Conservation (phyloP, 2,797 vertebrate genomes). For the Acrossocheilus fasciatus region DNA sequence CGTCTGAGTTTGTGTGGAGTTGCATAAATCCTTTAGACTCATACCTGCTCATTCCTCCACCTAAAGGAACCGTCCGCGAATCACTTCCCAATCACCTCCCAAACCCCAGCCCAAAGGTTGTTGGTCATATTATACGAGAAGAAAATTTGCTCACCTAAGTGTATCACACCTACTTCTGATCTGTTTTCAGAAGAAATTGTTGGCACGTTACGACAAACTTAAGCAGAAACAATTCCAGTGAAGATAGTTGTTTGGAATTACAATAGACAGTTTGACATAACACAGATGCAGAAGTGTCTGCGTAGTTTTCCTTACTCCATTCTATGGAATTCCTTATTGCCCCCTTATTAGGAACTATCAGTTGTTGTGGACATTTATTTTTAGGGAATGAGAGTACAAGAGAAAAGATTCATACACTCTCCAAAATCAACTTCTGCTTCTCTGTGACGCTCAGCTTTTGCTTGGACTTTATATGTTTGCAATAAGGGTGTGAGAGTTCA, state of each 20-base stretch:
- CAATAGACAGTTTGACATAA: background rate
- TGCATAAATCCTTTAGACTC: slow-evolving; percentile 3
- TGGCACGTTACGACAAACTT: background rate
- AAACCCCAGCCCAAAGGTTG: background rate
- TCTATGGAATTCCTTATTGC: background rate
- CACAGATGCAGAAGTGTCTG: slow-evolving; percentile 14
- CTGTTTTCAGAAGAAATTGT: background rate
- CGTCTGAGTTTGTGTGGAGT: slow-evolving; percentile 2
- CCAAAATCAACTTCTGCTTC: slow-evolving; percentile 17
- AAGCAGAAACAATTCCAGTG: slow-evolving; percentile 1
- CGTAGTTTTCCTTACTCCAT: background rate
- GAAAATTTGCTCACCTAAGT: background rate
- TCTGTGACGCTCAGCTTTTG: background rate
- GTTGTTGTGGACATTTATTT: background rate
- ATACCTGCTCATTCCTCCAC: background rate
- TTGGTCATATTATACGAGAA: background rate
- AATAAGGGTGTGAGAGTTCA: slow-evolving; percentile 22
- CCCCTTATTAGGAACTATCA: slow-evolving; percentile 18
- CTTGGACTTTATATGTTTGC: background rate
- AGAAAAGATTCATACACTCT: background rate
- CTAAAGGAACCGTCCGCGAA: background rate
- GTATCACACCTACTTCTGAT: background rate
- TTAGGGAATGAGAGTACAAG: background rate
- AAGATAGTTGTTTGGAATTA: slow-evolving; percentile 1
- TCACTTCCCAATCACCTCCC: background rate